Evolutionary conservation across 2,113 vertebrate species (phyloP).

Genomic region (Saimiri boliviensis): DNA sequence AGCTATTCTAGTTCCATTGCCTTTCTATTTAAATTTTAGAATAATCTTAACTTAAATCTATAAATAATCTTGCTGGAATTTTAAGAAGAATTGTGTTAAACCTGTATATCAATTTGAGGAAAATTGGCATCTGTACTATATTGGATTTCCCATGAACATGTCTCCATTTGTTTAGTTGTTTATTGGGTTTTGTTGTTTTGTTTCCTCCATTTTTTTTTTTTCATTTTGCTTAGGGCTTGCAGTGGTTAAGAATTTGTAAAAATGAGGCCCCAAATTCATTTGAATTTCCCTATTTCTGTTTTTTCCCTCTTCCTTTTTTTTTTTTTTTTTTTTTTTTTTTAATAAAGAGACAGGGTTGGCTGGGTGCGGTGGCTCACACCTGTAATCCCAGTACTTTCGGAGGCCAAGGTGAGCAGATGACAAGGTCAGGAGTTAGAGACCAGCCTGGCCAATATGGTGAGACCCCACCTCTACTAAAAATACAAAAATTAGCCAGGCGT

Average conservation of each 20-base stretch:
- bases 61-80: neutral
- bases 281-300: neutral
- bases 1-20: neutral
- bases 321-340: too few relatives aligned
- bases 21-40: conserved; percentile 42
- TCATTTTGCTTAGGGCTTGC: conserved; percentile 12
- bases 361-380: too few relatives aligned
- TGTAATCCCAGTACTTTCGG: too few relatives aligned
- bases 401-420: too few relatives aligned
- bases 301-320: too few relatives aligned
- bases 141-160: conserved; percentile 3
- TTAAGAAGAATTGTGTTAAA: conserved; percentile 37
- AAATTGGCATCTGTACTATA: neutral
- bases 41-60: neutral
- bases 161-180: neutral
- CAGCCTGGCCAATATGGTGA: too few relatives aligned
- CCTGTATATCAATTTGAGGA: neutral
- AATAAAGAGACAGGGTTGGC: too few relatives aligned
- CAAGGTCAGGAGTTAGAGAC: too few relatives aligned
- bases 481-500: too few relatives aligned
- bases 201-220: neutral
- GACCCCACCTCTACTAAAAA: too few relatives aligned
- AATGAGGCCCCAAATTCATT: neutral
- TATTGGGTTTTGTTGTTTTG: neutral
- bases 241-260: conserved; percentile 34